A percentile compares a stretch with the other conserved stretches of the same genome.
Evolutionary conservation across 2,797 vertebrate species (phyloP).

Genomic region (Sylvia borin): DNA sequence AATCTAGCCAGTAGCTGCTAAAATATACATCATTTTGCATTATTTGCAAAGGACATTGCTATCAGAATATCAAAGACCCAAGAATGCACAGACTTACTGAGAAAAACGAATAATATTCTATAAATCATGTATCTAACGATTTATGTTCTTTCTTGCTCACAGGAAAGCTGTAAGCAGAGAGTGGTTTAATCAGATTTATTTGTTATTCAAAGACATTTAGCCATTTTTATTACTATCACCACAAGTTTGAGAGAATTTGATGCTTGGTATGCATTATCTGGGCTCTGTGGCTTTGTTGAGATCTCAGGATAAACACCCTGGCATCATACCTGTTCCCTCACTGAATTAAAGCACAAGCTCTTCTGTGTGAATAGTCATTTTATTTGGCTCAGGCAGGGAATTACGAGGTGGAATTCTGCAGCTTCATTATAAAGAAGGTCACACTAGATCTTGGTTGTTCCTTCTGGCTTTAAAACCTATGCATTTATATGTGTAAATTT

Average conservation of each 20-base stretch:
- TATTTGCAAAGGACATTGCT: conserved; percentile 42
- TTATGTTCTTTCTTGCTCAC: conserved; percentile 48
- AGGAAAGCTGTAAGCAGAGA: conserved; percentile 52
- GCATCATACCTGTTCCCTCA: not conserved
- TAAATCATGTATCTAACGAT: conserved; percentile 61
- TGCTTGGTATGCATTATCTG: conserved; percentile 12
- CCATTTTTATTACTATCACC: conserved; percentile 40
- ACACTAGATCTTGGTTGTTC: not conserved
- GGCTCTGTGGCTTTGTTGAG: conserved; percentile 1
- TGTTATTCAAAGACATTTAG: conserved; percentile 61
- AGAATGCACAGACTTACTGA: not conserved
- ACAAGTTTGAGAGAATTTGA: conserved; percentile 9
- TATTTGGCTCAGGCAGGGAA: conserved; percentile 23
- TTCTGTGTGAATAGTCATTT: conserved; percentile 35
- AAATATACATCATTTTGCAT: conserved; percentile 60
- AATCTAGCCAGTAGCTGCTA: conserved; percentile 33
- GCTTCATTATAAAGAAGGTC: not conserved
- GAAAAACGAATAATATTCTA: conserved; percentile 36
- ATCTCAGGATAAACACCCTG: conserved; percentile 30
- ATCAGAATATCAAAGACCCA: conserved; percentile 53
- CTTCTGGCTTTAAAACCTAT: conserved; percentile 59
- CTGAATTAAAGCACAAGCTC: conserved; percentile 38
- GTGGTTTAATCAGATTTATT: conserved; percentile 64
- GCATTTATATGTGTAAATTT: conserved; percentile 55
- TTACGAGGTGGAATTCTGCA: not conserved